These are phyloP conservation scores for Oceanodroma leucorhoa DNA, from an alignment of 2,797 vertebrate genomes.

Conservation along the genomic window DNA sequence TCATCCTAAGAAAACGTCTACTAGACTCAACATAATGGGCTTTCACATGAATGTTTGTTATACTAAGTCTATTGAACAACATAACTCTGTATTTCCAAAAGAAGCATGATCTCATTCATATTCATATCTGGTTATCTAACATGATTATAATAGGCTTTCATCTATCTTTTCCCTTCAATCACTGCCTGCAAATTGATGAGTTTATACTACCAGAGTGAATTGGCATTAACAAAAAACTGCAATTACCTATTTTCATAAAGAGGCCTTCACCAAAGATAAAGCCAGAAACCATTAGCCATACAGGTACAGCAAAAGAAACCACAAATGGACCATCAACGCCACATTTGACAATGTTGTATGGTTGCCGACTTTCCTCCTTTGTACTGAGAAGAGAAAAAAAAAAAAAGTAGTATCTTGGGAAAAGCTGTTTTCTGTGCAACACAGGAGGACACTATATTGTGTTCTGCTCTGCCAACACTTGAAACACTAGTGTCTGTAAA, in stretches of 20 bases:
- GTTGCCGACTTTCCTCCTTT: not conserved
- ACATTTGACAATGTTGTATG: not conserved
- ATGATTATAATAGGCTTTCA: slow-evolving; percentile 6
- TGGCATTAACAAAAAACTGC: not conserved
- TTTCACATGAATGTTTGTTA: not conserved
- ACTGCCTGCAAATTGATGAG: not conserved
- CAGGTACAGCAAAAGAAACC: not conserved
- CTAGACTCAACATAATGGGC: not conserved
- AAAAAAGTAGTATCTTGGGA: not conserved
- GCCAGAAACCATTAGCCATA: not conserved
- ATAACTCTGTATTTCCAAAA: slow-evolving; percentile 5
- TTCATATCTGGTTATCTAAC: slow-evolving; percentile 44
- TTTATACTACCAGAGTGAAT: not conserved
- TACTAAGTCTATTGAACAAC: not conserved
- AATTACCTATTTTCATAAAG: not conserved
- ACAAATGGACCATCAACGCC: not conserved
- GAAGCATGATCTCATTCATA: slow-evolving; percentile 30
- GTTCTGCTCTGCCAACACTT: not conserved
- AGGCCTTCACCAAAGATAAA: not conserved
- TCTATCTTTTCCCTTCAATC: slow-evolving; percentile 13
- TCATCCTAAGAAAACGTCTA: not conserved
- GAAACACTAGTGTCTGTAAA: not conserved
- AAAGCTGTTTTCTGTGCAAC: not conserved
- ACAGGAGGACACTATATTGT: not conserved
- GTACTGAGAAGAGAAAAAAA: not conserved